Conservation (phyloP, 2,113 vertebrate species). For the Grus americana region DNA sequence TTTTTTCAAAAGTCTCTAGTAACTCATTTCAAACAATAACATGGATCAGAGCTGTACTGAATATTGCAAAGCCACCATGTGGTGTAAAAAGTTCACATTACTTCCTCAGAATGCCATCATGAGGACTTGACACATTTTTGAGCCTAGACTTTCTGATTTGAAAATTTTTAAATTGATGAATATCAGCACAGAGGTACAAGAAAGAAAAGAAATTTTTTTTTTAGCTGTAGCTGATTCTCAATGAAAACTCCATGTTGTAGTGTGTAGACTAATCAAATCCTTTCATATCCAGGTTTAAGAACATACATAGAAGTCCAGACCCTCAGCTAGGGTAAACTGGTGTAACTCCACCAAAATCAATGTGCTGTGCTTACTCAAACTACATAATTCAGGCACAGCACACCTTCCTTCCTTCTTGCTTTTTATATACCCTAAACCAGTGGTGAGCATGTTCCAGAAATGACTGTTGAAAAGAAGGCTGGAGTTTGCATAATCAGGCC, state of each 20-base stretch:
- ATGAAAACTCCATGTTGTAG: background rate
- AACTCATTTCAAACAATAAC: background rate
- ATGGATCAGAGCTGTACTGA: background rate
- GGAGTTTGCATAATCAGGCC: background rate
- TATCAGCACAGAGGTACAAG: background rate
- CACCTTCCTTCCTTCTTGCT: background rate
- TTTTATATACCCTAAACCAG: background rate
- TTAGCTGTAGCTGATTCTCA: background rate
- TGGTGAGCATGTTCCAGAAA: background rate
- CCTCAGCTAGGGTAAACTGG: background rate
- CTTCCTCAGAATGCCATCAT: background rate
- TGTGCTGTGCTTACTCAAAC: background rate
- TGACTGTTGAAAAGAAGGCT: background rate
- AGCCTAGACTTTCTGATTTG: background rate
- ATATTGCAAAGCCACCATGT: background rate
- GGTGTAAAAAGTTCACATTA: background rate
- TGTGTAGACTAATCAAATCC: background rate
- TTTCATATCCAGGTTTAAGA: background rate
- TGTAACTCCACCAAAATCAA: background rate
- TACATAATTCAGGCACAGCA: background rate
- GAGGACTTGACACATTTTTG: rapidly evolving
- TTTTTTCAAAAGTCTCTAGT: background rate
- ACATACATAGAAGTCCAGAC: background rate
- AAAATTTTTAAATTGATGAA: background rate
- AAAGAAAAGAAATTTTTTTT: too few relatives aligned